Percentiles rank a stretch among this genome's conserved stretches.
Conservation (phyloP, 2,888 invertebrate genomes). For the Zootermopsis nevadensis region DNA sequence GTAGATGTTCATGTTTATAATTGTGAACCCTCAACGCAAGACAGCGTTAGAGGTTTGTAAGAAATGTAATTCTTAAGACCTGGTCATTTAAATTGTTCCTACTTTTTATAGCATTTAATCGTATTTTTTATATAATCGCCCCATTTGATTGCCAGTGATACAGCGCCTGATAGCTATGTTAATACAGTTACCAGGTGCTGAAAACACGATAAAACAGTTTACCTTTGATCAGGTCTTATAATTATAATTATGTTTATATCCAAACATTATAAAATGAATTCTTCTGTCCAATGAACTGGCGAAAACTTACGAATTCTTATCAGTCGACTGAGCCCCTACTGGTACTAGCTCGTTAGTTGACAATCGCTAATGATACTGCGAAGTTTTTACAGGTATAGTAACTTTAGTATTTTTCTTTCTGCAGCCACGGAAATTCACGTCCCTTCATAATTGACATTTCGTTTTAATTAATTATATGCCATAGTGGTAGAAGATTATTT, state of each 20-base stretch:
- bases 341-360: background rate
- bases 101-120: no score
- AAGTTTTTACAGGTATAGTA: background rate
- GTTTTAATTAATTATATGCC: background rate
- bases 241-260: background rate
- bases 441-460: background rate
- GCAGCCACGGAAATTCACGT: background rate
- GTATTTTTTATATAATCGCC: no score
- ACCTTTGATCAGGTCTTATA: background rate
- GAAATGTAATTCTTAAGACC: no score
- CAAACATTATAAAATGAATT: background rate
- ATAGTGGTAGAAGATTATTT: background rate
- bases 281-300: background rate
- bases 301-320: background rate
- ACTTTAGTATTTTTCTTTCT: background rate
- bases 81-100: no score
- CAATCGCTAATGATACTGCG: background rate
- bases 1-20: no score
- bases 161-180: no score
- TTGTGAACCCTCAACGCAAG: no score
- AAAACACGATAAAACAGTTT: background rate
- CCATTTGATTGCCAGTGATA: no score
- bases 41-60: no score
- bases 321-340: constrained; percentile 2
- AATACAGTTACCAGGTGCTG: background rate